Evolutionary conservation across 2,888 invertebrate genomes (phyloP).

Genomic region (Trachelus stipa): DNA sequence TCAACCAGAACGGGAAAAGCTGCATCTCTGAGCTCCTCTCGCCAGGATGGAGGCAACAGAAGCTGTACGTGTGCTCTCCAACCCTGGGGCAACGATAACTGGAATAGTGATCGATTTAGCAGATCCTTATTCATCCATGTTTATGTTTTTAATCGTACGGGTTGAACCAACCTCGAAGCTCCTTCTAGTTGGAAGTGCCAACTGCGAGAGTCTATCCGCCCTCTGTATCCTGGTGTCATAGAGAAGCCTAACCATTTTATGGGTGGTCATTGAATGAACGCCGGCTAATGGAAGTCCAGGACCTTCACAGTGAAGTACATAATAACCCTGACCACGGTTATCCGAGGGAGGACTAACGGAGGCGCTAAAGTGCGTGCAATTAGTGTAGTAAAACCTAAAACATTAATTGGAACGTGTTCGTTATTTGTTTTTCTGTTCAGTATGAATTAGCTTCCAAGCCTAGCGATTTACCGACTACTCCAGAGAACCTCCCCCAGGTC

Average conservation of each 20-base stretch:
- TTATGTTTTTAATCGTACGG: neutral
- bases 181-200: slow-evolving; percentile 85
- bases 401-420: neutral
- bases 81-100: slow-evolving; percentile 83
- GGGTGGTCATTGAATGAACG: slow-evolving; percentile 80
- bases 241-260: slow-evolving; percentile 81
- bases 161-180: slow-evolving; percentile 76
- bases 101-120: slow-evolving; percentile 8
- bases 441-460: neutral
- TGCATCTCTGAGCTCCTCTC: slow-evolving; percentile 86
- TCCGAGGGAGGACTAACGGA: slow-evolving; percentile 70
- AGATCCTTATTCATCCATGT: neutral
- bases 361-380: slow-evolving; percentile 89
- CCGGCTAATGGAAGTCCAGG: slow-evolving; percentile 89
- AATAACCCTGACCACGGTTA: slow-evolving; percentile 64
- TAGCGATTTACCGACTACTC: slow-evolving; percentile 74
- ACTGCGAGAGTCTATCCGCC: slow-evolving; percentile 76
- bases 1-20: slow-evolving; percentile 90
- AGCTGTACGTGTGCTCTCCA: slow-evolving; percentile 89
- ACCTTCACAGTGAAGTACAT: slow-evolving; percentile 91
- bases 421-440: neutral
- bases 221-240: slow-evolving; percentile 77
- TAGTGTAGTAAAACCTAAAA: slow-evolving; percentile 75
- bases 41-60: slow-evolving; percentile 88
- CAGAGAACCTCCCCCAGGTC: slow-evolving; percentile 80